These are phyloP conservation scores for Spatulosminthurus flaviceps DNA, from an alignment of 2,888 invertebrate species.

Conservation along the genomic window DNA sequence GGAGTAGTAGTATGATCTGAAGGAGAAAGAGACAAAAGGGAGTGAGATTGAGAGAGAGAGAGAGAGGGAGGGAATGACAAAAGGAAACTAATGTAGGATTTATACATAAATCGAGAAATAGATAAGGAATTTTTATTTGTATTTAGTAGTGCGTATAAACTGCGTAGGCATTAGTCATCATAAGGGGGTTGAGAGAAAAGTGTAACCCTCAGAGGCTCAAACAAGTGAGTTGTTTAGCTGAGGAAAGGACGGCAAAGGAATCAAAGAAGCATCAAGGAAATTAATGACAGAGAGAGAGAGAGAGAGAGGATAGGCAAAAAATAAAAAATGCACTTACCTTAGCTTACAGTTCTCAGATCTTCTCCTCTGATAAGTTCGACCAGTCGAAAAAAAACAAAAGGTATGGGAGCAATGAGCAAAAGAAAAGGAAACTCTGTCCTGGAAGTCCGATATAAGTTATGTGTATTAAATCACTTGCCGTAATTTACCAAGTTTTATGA, in stretches of 20 bases:
- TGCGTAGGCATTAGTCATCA: neutral
- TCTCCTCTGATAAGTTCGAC: constrained; percentile 34
- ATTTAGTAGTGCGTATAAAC: neutral
- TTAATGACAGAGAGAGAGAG: constrained; percentile 47
- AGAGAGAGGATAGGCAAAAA: constrained; percentile 46
- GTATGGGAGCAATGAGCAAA: neutral
- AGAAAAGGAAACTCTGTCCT: neutral
- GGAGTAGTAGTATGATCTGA: no score
- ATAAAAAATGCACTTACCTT: constrained; percentile 48
- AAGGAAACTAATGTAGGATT: no score
- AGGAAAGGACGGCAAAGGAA: constrained; percentile 37
- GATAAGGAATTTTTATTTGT: neutral
- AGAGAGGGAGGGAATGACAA: no score
- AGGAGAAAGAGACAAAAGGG: no score
- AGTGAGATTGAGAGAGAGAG: no score
- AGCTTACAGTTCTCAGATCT: constrained; percentile 45
- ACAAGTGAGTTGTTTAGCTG: constrained; percentile 25
- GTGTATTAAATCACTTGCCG: constrained; percentile 21
- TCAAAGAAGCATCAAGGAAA: constrained; percentile 45
- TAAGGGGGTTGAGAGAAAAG: neutral
- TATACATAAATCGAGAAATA: neutral
- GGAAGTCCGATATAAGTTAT: constrained; percentile 14
- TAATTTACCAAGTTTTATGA: constrained; percentile 3
- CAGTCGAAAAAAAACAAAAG: constrained; percentile 29
- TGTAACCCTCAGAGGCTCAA: neutral